Conservation (phyloP, 1,140 invertebrate genomes). For the Drosophila pseudoananassae region DNA sequence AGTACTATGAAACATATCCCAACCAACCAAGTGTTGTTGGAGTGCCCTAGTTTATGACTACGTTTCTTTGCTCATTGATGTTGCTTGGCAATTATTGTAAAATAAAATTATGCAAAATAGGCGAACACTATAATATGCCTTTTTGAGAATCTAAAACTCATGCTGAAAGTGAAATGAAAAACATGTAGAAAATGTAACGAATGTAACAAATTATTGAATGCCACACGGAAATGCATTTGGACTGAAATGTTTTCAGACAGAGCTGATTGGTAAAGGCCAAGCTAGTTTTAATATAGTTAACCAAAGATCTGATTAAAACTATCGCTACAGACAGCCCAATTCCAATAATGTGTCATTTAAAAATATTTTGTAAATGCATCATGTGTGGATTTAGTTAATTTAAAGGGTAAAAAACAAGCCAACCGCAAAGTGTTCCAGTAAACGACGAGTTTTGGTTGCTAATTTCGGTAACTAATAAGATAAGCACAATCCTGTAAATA, state of each 20-base stretch:
- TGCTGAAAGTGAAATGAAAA: constrained; percentile 32
- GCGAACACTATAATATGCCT: constrained; percentile 10
- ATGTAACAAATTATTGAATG: constrained; percentile 39
- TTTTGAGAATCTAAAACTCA: constrained; percentile 24
- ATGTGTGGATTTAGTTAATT: constrained; percentile 51
- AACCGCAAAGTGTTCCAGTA: constrained; percentile 54
- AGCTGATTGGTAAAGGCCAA: constrained; percentile 9
- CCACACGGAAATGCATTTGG: constrained; percentile 48
- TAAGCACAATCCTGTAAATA: constrained; percentile 21
- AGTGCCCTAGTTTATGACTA: constrained; percentile 5
- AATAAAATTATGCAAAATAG: constrained; percentile 15
- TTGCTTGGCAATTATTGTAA: constrained; percentile 61
- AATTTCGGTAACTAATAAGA: not conserved
- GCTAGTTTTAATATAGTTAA: constrained; percentile 24
- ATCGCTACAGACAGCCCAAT: constrained; percentile 26
- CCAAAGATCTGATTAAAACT: constrained; percentile 42
- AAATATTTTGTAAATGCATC: constrained; percentile 22
- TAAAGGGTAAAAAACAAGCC: constrained; percentile 33
- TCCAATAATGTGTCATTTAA: constrained; percentile 9
- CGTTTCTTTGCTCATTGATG: constrained; percentile 25
- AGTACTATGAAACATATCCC: constrained; percentile 71
- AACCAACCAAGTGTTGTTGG: constrained; percentile 23
- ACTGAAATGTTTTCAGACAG: not conserved
- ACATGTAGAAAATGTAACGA: constrained; percentile 26
- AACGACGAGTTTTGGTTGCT: constrained; percentile 1